Base-by-base conservation (phyloP, 2,797 vertebrate genomes). In the Allenopithecus nigroviridis region DNA sequence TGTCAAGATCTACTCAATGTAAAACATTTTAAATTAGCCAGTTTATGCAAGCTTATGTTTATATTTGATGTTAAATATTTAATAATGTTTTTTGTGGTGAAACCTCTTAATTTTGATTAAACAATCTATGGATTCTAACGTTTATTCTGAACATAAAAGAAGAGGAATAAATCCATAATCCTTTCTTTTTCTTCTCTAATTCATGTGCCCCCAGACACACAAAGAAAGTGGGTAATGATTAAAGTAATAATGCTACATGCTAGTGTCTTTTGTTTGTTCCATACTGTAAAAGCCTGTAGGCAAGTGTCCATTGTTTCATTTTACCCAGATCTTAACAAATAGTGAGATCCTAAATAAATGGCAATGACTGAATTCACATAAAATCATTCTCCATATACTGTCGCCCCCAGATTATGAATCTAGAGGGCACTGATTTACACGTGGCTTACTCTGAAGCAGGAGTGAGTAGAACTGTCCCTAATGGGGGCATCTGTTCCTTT, bases 381-480 rank as follows among this genome's bases (percentile, higher is more conserved):
- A 93, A 95, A 61, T 72, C 50, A 30, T 70, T 94, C 53, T 91
- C 19, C 36, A 14, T 53, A 68, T 80, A 64, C 55, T 30, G 26
- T 59, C n/a, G 0, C 2, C 78, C 94, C 88, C 46, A 5, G 43
- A 91, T 97, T 97, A 91, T 89, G 97, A 30, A 70, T 78, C 75
- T 70, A 84, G 86, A 91, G 74, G 46, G 46, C 0, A 41, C 81
- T 53, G 90, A 75, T 93, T 97, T 53, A 92, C 90, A 68, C 1
- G 6, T 84, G 11, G 19, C 48, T 97, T 68, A 50, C 90, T 97
- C 96, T 97, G 81, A 96, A 94, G 26, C 84, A 78, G 81, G 53
- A 89, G 30, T 61, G 43, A 81, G 33, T 48, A 78, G 39, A 83
- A 50, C 64, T 84, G n/a, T 90, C 78, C 70, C 46, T 89, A 43